Base-by-base conservation (phyloP, 2,888 invertebrate species). In the Coecobrya sp. region DNA sequence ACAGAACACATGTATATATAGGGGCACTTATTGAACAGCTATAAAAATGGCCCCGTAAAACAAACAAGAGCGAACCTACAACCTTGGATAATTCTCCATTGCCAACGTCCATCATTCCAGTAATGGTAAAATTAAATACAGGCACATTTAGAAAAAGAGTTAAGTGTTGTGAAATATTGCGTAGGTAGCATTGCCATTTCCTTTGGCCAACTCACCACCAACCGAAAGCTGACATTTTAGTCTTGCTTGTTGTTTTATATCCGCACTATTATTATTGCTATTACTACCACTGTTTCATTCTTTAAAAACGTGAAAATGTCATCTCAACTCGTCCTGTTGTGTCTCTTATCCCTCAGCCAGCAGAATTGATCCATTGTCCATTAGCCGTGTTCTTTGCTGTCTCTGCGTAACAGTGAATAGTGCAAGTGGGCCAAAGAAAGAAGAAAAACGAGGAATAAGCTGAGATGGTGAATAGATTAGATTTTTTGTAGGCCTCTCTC, bases 401-500 rank as follows among this genome's bases (percentile, higher is more conserved):
- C 36, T 42, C n/a, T 70, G 2, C 30, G 42, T 22, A 73, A 4
- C 19, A 70, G 30, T 42, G n/a, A 73, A 4, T 19, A 70, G 30
- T 42, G n/a, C 68, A 68, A 68, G n/a, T 27, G 27, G 65, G 30
- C 62, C 16, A 62, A 25, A 62, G 11, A 62, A 62, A 68, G 4
- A 0, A 16, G 2, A 30, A 22, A 8, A 65, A 59, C 5, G 65
- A 65, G 7, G 70, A 36, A 36, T 42, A 16, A 42, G 42, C 70
- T 73, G 42, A 22, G 19, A 42, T 73, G 70, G 42, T 42, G 70
- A 42, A 68, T 42, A 73, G 70, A 73, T 73, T 68, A 68, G 42
- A 36, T 36, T 68, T 68, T 30, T 68, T 68, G 36, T 8, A n/a
- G 1, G 42, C n/a, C 19, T 73, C 36, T 42, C 2, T 68, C 13